phyloP scores from a whole-genome alignment of 92 coral and sea anemone genomes.

The Isaurus tuberculatus region DNA sequence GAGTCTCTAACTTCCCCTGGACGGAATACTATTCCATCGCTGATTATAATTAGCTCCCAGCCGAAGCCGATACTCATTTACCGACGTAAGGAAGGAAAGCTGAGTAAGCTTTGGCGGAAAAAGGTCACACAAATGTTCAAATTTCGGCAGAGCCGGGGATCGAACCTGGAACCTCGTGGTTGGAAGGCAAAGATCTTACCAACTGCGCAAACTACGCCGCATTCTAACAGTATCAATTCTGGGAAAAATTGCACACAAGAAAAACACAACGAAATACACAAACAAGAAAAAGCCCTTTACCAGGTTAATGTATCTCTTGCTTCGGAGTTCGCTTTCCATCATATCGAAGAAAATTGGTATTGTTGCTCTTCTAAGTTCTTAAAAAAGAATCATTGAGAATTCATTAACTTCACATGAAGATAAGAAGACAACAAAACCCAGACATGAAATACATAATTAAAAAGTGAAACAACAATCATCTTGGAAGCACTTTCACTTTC shows the following conservation, averaged over 20 bases:
- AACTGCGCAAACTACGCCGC: no score
- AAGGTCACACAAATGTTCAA: no score
- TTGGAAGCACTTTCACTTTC: not conserved
- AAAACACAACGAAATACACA: not conserved
- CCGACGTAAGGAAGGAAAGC: no score
- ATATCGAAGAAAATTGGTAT: slow-evolving; percentile 95
- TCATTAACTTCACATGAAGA: not conserved
- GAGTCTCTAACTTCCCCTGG: no score
- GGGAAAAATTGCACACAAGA: not conserved
- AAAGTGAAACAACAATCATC: not conserved
- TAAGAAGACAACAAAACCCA: not conserved
- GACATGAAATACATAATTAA: not conserved
- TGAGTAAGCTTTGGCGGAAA: no score
- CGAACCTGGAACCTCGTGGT: no score
- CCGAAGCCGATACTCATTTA: no score
- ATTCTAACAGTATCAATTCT: not conserved
- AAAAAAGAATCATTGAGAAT: not conserved
- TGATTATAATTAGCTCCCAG: no score
- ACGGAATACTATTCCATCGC: no score
- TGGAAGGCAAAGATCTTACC: no score
- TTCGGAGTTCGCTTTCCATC: slow-evolving; percentile 86
- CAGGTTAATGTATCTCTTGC: slow-evolving; percentile 77
- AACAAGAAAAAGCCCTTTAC: slow-evolving; percentile 59
- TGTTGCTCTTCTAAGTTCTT: slow-evolving; percentile 91
- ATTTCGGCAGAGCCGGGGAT: no score